Evolutionary conservation across 2,113 vertebrate species (phyloP), one percentile per base, ranked within the genome.

Genomic region (Neolamprologus variostigma): DNA sequence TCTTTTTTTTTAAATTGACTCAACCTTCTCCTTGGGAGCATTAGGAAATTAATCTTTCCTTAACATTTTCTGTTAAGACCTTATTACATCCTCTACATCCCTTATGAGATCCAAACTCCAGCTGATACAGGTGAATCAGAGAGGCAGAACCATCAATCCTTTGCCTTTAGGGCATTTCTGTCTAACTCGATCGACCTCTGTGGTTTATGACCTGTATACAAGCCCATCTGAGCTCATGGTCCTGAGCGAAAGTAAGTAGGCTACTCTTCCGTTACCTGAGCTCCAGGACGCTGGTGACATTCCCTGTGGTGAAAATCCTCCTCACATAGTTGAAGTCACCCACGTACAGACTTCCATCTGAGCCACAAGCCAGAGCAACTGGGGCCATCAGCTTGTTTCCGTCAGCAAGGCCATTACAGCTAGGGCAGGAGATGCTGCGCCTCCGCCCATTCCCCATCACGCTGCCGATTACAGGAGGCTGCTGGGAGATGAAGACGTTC

Each of bases 321-420:
- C 98, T 97, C 91, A 99, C 97, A 84, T 99, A 99, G 97, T 99
- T 99, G 97, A 99, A 99, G 95, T 99, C 99, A 31, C 99, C 99
- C 71, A 99, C 98, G 0, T 98, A 99, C 83, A 99, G 97, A 94
- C 99, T 99, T 76, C 99, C 98, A 19, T 99, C 98, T 0, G 98
- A 97, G 59, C 98, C 98, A 23, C 98, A 99, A 0, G 98, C 97
- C 84, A 99, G 94, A 68, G 98, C 98, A 89, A 99, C 97, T 0
- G 99, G 99, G 37, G 98, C 98, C 93, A 99, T 96, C 76, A 99
- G 98, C 88, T 99, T 99, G 96, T 99, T 99, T 40, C 99, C 98
- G 4, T 99, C 98, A 5, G 98, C 98, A 2, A 99, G 97, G 81
- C 99, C 99, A 1, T 99, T 99, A 94, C 99, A 99, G 95, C 98